Evolutionary conservation across 2,888 invertebrate genomes (phyloP).

Genomic region (Callyntrura guangdongensis): DNA sequence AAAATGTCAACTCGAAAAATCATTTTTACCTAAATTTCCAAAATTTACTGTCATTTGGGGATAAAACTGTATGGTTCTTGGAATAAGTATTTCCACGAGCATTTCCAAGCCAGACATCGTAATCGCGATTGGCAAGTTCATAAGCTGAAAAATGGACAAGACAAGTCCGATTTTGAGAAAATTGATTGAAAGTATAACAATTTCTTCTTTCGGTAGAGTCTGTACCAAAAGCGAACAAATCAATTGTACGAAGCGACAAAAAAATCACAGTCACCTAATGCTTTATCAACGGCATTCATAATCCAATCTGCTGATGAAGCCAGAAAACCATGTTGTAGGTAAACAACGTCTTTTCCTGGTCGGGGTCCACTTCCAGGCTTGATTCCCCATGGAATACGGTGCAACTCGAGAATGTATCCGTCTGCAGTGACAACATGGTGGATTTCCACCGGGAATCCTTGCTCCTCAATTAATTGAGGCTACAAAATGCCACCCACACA

Average conservation of each 20-base stretch:
- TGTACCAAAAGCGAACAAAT: too few relatives aligned
- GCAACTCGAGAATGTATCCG: slow-evolving; percentile 77
- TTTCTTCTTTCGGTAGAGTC: too few relatives aligned
- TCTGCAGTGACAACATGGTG: slow-evolving; percentile 79
- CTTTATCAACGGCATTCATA: slow-evolving; percentile 65
- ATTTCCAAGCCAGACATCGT: slow-evolving; percentile 88
- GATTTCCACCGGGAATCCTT: slow-evolving; percentile 86
- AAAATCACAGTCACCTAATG: slow-evolving; percentile 38
- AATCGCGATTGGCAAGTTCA: slow-evolving; percentile 85
- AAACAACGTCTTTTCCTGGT: slow-evolving; percentile 46
- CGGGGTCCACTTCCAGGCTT: slow-evolving; percentile 82
- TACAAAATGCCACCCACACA: slow-evolving; percentile 84
- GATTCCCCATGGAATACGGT: slow-evolving; percentile 79
- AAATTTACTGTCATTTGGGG: slow-evolving; percentile 86
- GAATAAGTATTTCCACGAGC: slow-evolving; percentile 88
- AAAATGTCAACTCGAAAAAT: too few relatives aligned
- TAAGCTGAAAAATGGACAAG: slow-evolving; percentile 85
- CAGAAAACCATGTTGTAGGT: slow-evolving; percentile 65
- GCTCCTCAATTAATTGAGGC: slow-evolving; percentile 88
- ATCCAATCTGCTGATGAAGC: slow-evolving; percentile 66
- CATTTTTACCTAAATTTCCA: slow-evolving; percentile 87
- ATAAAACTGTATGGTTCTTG: slow-evolving; percentile 86
- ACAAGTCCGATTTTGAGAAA: background rate
- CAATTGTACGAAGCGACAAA: too few relatives aligned
- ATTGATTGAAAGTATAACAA: too few relatives aligned